phyloP scores from a whole-genome alignment of 2,888 invertebrate species.

The Lithophane socia region DNA sequence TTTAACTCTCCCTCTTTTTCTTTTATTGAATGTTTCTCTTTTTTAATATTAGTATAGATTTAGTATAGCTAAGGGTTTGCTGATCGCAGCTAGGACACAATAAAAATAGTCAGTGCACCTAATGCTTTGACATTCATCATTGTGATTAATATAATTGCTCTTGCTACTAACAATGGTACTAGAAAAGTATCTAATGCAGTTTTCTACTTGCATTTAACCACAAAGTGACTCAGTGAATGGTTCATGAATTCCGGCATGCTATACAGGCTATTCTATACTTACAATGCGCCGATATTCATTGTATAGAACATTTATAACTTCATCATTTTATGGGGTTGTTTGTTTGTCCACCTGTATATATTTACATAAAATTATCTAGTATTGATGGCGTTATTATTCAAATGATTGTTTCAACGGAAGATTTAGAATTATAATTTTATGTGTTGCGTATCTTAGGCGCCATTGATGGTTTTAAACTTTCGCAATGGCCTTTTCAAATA shows the following conservation, averaged over 20 bases:
- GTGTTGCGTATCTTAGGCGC: not conserved
- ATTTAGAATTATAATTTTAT: constrained; percentile 27
- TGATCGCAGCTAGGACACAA: not conserved
- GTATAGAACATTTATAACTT: constrained; percentile 34
- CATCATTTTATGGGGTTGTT: constrained; percentile 51
- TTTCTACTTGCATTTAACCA: constrained; percentile 9
- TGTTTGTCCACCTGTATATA: constrained; percentile 36
- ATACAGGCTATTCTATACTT: not conserved
- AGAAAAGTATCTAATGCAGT: constrained; percentile 23
- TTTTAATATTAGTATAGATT: not conserved
- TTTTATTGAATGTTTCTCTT: too few relatives aligned
- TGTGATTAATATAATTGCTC: not conserved
- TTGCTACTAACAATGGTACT: constrained; percentile 16
- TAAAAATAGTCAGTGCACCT: not conserved
- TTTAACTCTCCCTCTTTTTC: too few relatives aligned
- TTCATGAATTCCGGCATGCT: too few relatives aligned
- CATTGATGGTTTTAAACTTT: not conserved
- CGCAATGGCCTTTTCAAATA: not conserved
- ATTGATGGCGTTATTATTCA: constrained; percentile 49
- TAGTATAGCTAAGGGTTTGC: not conserved
- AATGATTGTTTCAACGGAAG: constrained; percentile 21
- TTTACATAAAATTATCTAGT: constrained; percentile 44
- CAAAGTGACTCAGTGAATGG: constrained; percentile 11
- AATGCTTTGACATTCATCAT: constrained; percentile 14
- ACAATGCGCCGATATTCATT: constrained; percentile 18